These are phyloP conservation scores for Acanthoscelides obtectus DNA, from an alignment of 2,888 invertebrate species.

Conservation along the genomic window DNA sequence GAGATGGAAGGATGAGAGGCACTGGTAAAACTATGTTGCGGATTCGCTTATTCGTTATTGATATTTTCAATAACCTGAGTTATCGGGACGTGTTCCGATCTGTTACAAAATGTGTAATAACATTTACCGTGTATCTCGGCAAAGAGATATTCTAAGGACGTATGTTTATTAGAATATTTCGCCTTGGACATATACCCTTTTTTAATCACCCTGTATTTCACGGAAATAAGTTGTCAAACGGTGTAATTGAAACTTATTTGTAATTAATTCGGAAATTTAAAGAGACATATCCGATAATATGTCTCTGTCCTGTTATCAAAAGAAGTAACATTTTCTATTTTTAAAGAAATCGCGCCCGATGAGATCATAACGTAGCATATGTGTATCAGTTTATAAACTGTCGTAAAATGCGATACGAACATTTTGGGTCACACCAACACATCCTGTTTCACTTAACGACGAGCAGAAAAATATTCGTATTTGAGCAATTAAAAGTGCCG, in stretches of 20 bases:
- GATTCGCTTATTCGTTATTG: too few relatives aligned
- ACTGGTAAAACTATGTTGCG: too few relatives aligned
- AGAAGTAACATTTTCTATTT: not conserved
- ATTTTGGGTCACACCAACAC: not conserved
- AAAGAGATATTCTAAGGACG: too few relatives aligned
- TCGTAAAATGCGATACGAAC: not conserved
- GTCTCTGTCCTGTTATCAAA: not conserved
- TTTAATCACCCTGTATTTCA: too few relatives aligned
- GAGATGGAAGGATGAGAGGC: too few relatives aligned
- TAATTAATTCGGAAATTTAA: not conserved
- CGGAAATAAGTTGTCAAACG: not conserved
- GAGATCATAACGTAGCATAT: not conserved
- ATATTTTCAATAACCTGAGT: too few relatives aligned
- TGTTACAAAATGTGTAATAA: too few relatives aligned
- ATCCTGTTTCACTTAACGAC: not conserved
- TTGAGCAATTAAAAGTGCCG: not conserved
- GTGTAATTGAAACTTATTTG: not conserved
- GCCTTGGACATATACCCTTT: too few relatives aligned
- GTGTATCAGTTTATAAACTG: not conserved
- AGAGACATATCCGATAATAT: not conserved
- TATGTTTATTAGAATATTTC: too few relatives aligned
- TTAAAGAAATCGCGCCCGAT: not conserved
- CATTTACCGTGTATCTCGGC: too few relatives aligned
- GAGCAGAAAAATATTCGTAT: not conserved
- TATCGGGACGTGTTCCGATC: too few relatives aligned